Percentiles rank a stretch among this genome's conserved stretches.
Conservation (phyloP, 2,888 invertebrate genomes). For the Hermaeophaga mercurialis region DNA sequence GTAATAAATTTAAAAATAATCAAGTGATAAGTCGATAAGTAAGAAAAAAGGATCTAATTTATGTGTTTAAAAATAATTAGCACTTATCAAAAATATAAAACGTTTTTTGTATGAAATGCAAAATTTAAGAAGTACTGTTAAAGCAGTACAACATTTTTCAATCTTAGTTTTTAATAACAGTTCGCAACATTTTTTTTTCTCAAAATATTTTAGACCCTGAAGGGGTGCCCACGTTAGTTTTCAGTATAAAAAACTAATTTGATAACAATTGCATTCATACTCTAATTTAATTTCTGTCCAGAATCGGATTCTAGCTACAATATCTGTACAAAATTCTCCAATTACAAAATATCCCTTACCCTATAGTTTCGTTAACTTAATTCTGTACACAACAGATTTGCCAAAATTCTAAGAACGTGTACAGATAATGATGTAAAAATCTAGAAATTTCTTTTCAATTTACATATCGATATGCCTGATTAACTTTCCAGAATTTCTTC, state of each 20-base stretch:
- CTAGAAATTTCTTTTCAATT: constrained; percentile 29
- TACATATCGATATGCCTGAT: constrained; percentile 33
- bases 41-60: constrained; percentile 2
- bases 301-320: constrained; percentile 13
- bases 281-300: constrained; percentile 4
- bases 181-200: background rate
- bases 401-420: constrained; percentile 9
- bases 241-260: constrained; percentile 8
- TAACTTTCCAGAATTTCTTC: constrained; percentile 16
- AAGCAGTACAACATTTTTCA: constrained; percentile 2
- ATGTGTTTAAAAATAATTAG: constrained; percentile 9
- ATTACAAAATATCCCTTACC: constrained; percentile 11
- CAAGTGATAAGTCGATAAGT: too few relatives aligned
- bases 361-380: constrained; percentile 16
- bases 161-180: background rate
- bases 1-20: too few relatives aligned
- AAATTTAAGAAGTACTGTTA: background rate
- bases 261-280: background rate
- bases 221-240: constrained; percentile 2
- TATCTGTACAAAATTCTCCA: constrained; percentile 25
- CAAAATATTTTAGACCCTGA: background rate
- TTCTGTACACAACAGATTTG: constrained; percentile 24
- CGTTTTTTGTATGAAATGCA: background rate
- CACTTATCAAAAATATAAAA: constrained; percentile 19
- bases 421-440: constrained; percentile 25